Conservation (phyloP, 2,888 invertebrate genomes). For the Cephus nigrinus region DNA sequence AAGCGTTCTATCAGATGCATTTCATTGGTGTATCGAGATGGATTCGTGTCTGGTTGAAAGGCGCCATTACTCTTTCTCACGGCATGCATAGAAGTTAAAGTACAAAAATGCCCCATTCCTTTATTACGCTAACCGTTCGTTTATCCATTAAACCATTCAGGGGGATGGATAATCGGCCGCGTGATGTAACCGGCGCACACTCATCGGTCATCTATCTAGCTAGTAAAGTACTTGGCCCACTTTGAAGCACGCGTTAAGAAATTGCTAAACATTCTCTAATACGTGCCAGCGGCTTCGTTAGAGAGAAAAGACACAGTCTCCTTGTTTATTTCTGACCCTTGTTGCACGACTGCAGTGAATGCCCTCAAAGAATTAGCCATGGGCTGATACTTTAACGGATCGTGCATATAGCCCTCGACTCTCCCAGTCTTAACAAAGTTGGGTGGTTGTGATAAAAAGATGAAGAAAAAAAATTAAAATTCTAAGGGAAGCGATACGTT, state of each 20-base stretch:
- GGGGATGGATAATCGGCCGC: conserved; percentile 11
- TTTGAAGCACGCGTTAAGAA: conserved; percentile 45
- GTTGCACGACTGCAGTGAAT: background rate
- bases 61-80: background rate
- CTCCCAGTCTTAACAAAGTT: background rate
- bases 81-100: background rate
- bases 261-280: conserved; percentile 46
- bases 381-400: background rate
- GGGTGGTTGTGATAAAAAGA: conserved; percentile 9
- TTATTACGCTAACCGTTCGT: background rate
- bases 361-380: background rate
- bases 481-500: conserved; percentile 10
- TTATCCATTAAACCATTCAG: conserved; percentile 1
- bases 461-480: background rate
- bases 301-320: conserved; percentile 20
- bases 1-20: background rate
- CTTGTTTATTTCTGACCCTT: conserved; percentile 4
- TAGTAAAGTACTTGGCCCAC: conserved; percentile 62
- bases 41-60: background rate
- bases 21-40: background rate
- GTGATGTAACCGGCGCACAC: conserved; percentile 47
- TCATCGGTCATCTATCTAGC: conserved; percentile 53
- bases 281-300: conserved; percentile 38
- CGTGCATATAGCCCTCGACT: background rate
- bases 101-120: background rate